Evolutionary conservation across 2,888 invertebrate species (phyloP).

Genomic region (Ferrisia virgata): DNA sequence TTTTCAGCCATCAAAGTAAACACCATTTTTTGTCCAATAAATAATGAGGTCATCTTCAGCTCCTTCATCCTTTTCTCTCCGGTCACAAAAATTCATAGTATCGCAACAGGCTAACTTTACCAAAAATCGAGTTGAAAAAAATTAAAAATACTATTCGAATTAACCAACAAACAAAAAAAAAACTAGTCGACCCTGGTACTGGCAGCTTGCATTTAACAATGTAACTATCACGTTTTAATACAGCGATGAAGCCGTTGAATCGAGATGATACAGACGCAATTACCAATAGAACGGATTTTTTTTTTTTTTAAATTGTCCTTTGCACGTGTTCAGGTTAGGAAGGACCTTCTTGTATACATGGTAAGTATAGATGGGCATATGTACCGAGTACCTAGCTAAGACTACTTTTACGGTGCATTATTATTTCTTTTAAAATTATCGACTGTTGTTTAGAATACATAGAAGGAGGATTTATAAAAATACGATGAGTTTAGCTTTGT

Average conservation of each 20-base stretch:
- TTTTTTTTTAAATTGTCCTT: background rate
- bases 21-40: too few species aligned
- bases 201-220: background rate
- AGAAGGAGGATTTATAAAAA: background rate
- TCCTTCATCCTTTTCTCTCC: too few species aligned
- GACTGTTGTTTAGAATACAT: background rate
- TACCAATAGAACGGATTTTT: background rate
- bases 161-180: too few species aligned
- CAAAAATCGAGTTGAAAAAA: too few species aligned
- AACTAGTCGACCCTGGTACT: too few species aligned
- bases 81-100: too few species aligned
- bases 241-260: background rate
- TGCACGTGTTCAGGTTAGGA: background rate
- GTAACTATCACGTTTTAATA: background rate
- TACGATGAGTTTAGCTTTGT: background rate
- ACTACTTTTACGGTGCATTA: background rate
- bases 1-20: too few species aligned
- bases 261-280: background rate
- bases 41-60: too few species aligned
- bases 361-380: too few species aligned
- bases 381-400: too few species aligned
- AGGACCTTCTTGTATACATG: background rate
- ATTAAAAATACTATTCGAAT: too few species aligned
- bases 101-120: too few species aligned
- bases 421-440: background rate